Base-by-base conservation (phyloP, 2,113 vertebrate genomes). In the Centropus unirufus region DNA sequence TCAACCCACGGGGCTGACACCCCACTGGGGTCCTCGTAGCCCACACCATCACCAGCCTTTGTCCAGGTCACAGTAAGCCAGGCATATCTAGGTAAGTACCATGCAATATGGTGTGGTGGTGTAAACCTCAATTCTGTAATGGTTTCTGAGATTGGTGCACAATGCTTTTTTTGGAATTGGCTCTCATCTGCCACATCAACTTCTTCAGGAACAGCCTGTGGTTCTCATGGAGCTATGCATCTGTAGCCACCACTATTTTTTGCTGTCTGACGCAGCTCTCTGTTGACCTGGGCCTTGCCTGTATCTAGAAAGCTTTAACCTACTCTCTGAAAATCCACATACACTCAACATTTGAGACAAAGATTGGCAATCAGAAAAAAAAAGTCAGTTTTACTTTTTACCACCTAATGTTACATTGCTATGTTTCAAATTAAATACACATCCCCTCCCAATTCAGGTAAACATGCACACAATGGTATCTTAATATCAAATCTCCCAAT, bases 61-160 rank as follows among this genome's bases (percentile, higher is more conserved):
- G 86, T 94, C 90, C 92, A 92, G 85, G 57, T 83, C 68, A 69
- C 78, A 91, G 92, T 13, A 93, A 93, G 64, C 34, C 42, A 93
- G 67, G 72, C 64, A 73, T 32, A 23, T 89, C 83, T 81, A 89
- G 39, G 19, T 34, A 39, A 87, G 34, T 29, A 57, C 11, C 42
- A 27, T 0, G 0, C 42, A 42, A 55, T 57, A 32, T 47, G 46
- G 19, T 47, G 18, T 47, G 84, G 62, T 57, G 19, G 44, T 87
- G 72, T 14, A 58, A 44, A 54, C 36, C 47, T 81, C 49, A 62
- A 34, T 44, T 79, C 34, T 36, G n/a, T 29, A 42, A 23, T 8
- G 21, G 14, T 15, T 77, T 39, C 23, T 63, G 40, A n/a, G n/a
- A n/a, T 30, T 66, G 22, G 7, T 22, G 23, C 39, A 44, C 1